Conservation (phyloP, 1,140 invertebrate genomes). For the Drepana arcuata region DNA sequence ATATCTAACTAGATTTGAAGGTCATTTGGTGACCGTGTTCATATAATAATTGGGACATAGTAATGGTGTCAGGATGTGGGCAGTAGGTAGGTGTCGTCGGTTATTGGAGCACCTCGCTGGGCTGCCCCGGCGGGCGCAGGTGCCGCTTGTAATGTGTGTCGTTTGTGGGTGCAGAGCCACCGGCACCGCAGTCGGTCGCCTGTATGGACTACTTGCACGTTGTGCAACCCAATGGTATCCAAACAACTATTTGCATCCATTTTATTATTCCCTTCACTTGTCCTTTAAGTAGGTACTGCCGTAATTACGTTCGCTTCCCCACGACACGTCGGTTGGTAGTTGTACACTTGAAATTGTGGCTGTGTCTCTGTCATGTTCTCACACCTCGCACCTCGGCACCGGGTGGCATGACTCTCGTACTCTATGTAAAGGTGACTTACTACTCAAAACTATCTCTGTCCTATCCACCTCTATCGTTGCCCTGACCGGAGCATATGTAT, state of each 20-base stretch:
- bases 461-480: constrained; percentile 43
- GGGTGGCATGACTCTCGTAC: constrained; percentile 49
- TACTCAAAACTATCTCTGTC: constrained; percentile 73
- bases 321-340: constrained; percentile 29
- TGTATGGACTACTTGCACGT: constrained; percentile 70
- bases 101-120: constrained; percentile 3
- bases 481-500: constrained; percentile 31
- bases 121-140: constrained; percentile 11
- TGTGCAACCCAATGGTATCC: constrained; percentile 67
- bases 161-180: constrained; percentile 67
- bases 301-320: constrained; percentile 23
- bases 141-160: constrained; percentile 61
- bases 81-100: no score
- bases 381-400: constrained; percentile 19
- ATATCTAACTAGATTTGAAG: no score
- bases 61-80: no score
- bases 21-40: no score
- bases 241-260: constrained; percentile 49
- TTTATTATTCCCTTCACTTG: constrained; percentile 32
- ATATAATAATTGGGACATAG: no score
- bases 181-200: constrained; percentile 65
- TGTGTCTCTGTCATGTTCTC: constrained; percentile 33
- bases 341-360: constrained; percentile 59
- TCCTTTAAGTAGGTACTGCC: constrained; percentile 24
- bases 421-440: constrained; percentile 72